Evolutionary conservation across 2,113 vertebrate genomes (phyloP).

Genomic region (Drymodes brunneopygia): DNA sequence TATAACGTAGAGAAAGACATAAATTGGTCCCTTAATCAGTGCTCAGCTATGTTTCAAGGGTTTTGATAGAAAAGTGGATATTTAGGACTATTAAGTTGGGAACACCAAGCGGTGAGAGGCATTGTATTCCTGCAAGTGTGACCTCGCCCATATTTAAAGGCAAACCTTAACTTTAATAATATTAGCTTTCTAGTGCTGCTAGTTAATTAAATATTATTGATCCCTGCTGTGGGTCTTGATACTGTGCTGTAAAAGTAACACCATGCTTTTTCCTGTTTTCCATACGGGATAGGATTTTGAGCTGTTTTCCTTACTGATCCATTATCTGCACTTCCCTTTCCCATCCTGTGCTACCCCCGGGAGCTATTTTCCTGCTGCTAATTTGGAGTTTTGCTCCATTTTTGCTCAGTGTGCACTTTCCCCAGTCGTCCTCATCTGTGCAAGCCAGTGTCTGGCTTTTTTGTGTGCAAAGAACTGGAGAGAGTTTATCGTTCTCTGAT

Average conservation of each 20-base stretch:
- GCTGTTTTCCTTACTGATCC: neutral
- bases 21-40: neutral
- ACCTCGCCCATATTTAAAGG: neutral
- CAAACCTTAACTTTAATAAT: neutral
- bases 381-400: neutral
- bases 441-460: neutral
- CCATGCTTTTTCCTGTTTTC: neutral
- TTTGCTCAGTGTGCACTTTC: neutral
- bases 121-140: neutral
- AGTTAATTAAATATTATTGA: neutral
- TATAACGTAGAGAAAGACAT: neutral
- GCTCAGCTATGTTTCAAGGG: neutral
- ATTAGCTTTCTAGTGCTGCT: neutral
- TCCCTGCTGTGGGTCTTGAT: neutral
- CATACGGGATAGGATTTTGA: neutral
- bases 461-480: neutral
- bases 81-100: neutral
- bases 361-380: neutral
- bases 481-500: neutral
- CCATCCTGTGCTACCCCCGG: fast-evolving
- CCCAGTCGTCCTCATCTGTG: neutral
- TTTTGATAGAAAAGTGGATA: neutral
- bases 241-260: neutral
- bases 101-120: neutral
- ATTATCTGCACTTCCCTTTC: neutral